These are phyloP conservation scores for Xiphorhynchus elegans DNA, from an alignment of 2,113 vertebrate species.

Conservation along the genomic window DNA sequence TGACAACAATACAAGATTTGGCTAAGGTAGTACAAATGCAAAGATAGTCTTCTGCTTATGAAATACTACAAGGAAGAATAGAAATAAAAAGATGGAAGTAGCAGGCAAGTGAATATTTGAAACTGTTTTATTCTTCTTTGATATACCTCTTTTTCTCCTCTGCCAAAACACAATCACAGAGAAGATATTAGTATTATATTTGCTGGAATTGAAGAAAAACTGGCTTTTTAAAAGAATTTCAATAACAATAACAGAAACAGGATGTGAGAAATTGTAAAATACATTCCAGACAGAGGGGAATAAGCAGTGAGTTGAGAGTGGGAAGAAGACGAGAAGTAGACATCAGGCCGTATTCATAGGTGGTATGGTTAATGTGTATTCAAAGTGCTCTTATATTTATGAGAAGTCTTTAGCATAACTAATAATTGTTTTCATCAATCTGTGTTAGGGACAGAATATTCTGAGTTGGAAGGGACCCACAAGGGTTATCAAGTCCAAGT, in stretches of 20 bases:
- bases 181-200: neutral
- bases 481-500: neutral
- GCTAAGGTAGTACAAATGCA: neutral
- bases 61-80: neutral
- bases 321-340: neutral
- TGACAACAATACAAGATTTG: neutral
- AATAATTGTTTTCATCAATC: neutral
- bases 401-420: neutral
- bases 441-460: neutral
- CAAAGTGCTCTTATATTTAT: rapidly evolving
- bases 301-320: neutral
- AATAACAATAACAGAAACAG: neutral
- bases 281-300: neutral
- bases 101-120: neutral
- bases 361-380: neutral
- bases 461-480: neutral
- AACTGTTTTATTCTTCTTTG: neutral
- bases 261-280: neutral
- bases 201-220: neutral
- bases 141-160: neutral
- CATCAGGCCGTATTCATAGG: neutral
- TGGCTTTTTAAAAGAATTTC: neutral
- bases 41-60: neutral
- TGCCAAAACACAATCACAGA: neutral
- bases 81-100: neutral